A percentile compares a stretch with the other conserved stretches of the same genome.
Conservation (phyloP, 2,888 invertebrate species). For the Masnerella sp. region DNA sequence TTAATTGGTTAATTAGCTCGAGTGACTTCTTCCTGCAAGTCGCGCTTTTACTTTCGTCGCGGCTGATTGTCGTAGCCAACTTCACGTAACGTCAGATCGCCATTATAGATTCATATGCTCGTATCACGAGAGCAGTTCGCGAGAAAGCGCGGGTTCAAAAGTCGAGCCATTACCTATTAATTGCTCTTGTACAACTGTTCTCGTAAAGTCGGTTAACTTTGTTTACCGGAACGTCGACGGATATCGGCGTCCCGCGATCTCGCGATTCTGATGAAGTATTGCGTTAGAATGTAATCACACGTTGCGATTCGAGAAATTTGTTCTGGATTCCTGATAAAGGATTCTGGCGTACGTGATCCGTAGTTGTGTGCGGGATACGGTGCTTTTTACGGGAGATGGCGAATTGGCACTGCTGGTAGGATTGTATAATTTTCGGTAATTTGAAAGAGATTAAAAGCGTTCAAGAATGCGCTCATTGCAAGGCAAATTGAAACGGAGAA, state of each 20-base stretch:
- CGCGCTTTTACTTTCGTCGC: conserved; percentile 57
- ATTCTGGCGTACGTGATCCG: not conserved
- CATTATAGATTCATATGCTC: conserved; percentile 56
- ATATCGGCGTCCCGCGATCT: conserved; percentile 25
- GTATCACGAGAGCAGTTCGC: conserved; percentile 46
- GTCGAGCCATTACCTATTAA: conserved; percentile 45
- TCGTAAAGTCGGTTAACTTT: conserved; percentile 30
- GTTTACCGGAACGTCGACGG: conserved; percentile 16
- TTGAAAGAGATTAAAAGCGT: too few relatives aligned
- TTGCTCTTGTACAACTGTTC: conserved; percentile 33
- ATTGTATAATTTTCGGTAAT: too few relatives aligned
- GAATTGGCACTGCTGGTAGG: too few relatives aligned
- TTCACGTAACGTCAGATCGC: conserved; percentile 57
- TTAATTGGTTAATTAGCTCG: conserved; percentile 62
- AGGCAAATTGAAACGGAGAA: too few relatives aligned
- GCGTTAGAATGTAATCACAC: conserved; percentile 16
- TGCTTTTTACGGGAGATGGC: too few relatives aligned
- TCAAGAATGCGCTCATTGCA: too few relatives aligned
- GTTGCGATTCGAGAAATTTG: conserved; percentile 9
- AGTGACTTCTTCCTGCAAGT: conserved; percentile 41
- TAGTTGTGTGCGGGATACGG: too few relatives aligned
- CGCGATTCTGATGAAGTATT: conserved; percentile 11
- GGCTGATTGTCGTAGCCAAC: conserved; percentile 39
- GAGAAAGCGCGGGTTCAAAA: conserved; percentile 37
- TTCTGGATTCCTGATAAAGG: not conserved